Evolutionary conservation across 2,888 invertebrate species (phyloP), one percentile per base, ranked within the genome.

Genomic region (Apotomis turbidana): DNA sequence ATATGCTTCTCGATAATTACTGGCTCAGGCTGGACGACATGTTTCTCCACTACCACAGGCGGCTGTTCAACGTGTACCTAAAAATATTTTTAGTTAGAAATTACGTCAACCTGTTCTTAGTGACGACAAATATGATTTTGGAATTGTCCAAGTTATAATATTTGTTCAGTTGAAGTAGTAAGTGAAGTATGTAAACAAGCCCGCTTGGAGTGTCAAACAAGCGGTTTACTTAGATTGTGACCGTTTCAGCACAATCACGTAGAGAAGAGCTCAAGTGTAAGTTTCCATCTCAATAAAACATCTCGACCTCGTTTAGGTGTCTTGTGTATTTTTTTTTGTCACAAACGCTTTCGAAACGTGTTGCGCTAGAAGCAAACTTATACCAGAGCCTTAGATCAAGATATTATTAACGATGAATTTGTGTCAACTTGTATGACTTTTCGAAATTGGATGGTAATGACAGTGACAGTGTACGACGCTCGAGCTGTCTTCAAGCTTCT

Each of bases 41-140:
- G 83, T 74, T 90, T 89, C 68, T 90, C 85, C 10, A 88, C 75
- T 3, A 90, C 75, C 71, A 81, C 76, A 8, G 87, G 85, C 15
- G 71, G 78, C 5, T 85, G 85, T 60, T 86, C 81, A 5, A 83
- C 83, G 68, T 86, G 83, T 8, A 90, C 86, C 92, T 92, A 78
- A 9, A 83, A 83, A 71, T 44, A 72, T 58, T 13, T 57, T 57
- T 52, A 0, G 38, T 36, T 71, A 49, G 49, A 6, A 63, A 71
- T 71, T 46, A 66, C 52, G 70, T 54, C 46, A 49, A 4, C 15
- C 15, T 66, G 46, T n/a, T 71, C 3, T 57, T 46, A 27, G 58
- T 64, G 64, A 44, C 36, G 55, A 57, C 66, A 66, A 66, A 66
- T 5, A 66, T 66, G 54, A 57, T n/a, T 8, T n/a, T 4, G 44